phyloP scores from a whole-genome alignment of 92 coral and sea anemone genomes.

The Pocillopora meandrina region DNA sequence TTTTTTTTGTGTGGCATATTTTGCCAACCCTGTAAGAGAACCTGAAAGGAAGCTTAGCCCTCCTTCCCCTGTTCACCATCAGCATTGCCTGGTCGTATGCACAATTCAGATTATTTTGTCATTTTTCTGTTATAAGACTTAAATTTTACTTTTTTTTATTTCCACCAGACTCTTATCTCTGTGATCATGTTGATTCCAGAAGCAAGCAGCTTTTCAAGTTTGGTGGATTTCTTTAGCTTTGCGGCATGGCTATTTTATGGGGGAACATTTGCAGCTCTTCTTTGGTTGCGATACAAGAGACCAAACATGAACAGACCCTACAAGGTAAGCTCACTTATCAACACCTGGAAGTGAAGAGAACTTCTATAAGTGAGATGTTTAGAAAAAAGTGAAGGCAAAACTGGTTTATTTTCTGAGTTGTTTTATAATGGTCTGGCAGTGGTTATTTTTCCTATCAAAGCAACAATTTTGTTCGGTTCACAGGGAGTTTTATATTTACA shows the following conservation, averaged over 20 bases:
- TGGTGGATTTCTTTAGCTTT: conserved; percentile 97
- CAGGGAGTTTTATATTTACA: too few relatives aligned
- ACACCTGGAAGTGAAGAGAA: too few relatives aligned
- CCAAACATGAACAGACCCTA: conserved; percentile 77
- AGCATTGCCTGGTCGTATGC: too few relatives aligned
- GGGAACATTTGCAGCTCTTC: conserved; percentile 75
- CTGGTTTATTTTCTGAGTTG: too few relatives aligned
- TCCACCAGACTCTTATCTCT: conserved; percentile 75
- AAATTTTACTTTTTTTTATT: background rate
- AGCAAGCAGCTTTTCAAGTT: conserved; percentile 81
- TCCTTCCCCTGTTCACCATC: too few relatives aligned
- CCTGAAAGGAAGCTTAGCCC: too few relatives aligned
- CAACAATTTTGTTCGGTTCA: too few relatives aligned
- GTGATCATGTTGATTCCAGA: conserved; percentile 94
- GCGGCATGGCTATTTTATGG: conserved; percentile 99
- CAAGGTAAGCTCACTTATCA: conserved; percentile 45
- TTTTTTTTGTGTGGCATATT: too few relatives aligned
- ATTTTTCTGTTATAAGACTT: background rate
- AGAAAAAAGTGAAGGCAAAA: background rate
- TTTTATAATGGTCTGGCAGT: too few relatives aligned
- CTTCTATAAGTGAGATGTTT: too few relatives aligned
- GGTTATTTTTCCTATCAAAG: too few relatives aligned
- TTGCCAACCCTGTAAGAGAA: too few relatives aligned
- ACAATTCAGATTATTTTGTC: background rate
- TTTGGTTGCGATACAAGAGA: conserved; percentile 74